Conservation (phyloP, 2,113 vertebrate genomes). For the Haemorhous mexicanus region DNA sequence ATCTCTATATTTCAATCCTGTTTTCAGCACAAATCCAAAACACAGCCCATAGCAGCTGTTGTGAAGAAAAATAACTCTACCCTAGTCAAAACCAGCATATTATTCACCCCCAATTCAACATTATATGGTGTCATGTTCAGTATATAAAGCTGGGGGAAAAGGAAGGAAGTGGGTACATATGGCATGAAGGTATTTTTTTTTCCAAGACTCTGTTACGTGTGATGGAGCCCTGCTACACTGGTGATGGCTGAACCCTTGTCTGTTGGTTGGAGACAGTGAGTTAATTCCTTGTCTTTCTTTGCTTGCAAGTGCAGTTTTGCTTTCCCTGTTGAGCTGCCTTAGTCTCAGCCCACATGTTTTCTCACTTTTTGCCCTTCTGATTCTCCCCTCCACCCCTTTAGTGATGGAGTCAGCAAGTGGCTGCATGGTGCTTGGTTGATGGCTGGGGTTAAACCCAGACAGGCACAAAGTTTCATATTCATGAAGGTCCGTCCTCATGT, state of each 20-base stretch:
- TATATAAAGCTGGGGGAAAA: neutral
- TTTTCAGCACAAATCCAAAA: neutral
- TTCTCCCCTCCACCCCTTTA: neutral
- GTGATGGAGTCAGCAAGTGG: neutral
- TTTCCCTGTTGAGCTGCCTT: neutral
- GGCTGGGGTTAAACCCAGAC: neutral
- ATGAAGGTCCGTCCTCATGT: neutral
- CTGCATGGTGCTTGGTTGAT: neutral
- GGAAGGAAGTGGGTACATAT: neutral
- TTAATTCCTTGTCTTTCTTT: neutral
- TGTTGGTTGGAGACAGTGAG: rapidly evolving
- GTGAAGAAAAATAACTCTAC: neutral
- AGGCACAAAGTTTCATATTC: neutral
- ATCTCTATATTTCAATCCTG: neutral
- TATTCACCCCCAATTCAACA: neutral
- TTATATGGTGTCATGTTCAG: neutral
- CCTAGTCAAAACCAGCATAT: neutral
- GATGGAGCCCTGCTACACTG: neutral
- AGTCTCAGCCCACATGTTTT: rapidly evolving
- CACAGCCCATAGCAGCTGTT: neutral
- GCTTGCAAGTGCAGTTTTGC: neutral
- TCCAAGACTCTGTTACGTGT: rapidly evolving
- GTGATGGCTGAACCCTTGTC: neutral
- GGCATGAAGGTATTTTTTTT: neutral
- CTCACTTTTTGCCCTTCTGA: neutral